Evolutionary conservation across 2,797 vertebrate genomes (phyloP).

Genomic region (Cyclopterus lumpus): DNA sequence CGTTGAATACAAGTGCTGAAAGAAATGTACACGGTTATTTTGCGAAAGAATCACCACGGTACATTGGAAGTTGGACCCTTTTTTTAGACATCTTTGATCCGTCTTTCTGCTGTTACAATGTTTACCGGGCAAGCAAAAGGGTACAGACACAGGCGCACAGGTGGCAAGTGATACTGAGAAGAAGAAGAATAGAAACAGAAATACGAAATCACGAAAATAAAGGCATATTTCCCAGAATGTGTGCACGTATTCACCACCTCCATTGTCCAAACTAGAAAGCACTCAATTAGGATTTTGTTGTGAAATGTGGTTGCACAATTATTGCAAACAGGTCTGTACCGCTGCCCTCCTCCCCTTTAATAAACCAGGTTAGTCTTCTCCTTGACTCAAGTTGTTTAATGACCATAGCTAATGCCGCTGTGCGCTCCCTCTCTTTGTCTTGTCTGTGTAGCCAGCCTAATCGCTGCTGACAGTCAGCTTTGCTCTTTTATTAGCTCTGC

Average conservation of each 20-base stretch:
- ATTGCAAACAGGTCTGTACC: slow-evolving; percentile 3
- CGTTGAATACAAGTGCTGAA: neutral
- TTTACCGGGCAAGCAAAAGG: too few species aligned
- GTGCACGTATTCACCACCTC: neutral
- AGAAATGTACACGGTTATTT: neutral
- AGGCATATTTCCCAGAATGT: neutral
- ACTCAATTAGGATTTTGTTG: slow-evolving; percentile 6
- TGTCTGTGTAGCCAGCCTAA: slow-evolving; percentile 90
- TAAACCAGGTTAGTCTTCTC: slow-evolving; percentile 86
- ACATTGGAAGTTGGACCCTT: neutral
- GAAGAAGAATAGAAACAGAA: neutral
- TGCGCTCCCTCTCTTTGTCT: slow-evolving; percentile 91
- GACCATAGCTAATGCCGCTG: slow-evolving; percentile 89
- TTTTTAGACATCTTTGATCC: neutral
- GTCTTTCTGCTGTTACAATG: neutral
- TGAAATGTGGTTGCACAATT: slow-evolving; percentile 18
- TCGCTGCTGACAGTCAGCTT: slow-evolving; percentile 94
- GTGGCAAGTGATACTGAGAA: neutral
- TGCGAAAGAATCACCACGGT: neutral
- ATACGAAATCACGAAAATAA: neutral
- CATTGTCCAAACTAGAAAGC: slow-evolving; percentile 6
- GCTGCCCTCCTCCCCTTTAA: slow-evolving; percentile 52
- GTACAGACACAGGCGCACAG: neutral
- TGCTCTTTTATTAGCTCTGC: slow-evolving; percentile 95
- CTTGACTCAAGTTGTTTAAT: slow-evolving; percentile 89